These are phyloP conservation scores for Carcina quercana DNA, from an alignment of 2,888 invertebrate species.

Conservation along the genomic window DNA sequence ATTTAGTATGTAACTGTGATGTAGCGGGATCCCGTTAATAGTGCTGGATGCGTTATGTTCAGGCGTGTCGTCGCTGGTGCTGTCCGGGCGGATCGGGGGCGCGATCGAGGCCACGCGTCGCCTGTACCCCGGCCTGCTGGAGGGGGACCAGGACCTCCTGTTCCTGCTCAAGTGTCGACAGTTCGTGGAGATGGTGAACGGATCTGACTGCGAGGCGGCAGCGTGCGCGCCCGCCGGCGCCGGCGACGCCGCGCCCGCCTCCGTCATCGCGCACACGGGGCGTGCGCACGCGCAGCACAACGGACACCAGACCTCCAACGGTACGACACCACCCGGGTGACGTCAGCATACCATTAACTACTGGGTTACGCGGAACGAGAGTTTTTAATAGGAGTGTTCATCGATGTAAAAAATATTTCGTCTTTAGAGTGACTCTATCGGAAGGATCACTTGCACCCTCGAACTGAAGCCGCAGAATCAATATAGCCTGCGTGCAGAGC, in stretches of 20 bases:
- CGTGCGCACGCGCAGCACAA: conserved; percentile 17
- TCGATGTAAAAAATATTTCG: too few relatives aligned
- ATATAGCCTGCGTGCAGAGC: too few relatives aligned
- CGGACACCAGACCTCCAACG: conserved; percentile 22
- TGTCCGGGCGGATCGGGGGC: conserved; percentile 95
- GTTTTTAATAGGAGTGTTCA: too few relatives aligned
- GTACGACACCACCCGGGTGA: too few relatives aligned
- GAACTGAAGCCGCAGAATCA: too few relatives aligned
- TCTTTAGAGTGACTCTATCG: too few relatives aligned
- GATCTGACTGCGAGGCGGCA: conserved; percentile 81
- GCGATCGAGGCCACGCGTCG: conserved; percentile 93
- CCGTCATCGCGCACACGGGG: conserved; percentile 87
- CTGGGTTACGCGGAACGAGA: too few relatives aligned
- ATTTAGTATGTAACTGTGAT: too few relatives aligned
- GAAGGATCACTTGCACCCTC: too few relatives aligned
- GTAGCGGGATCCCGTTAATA: too few relatives aligned
- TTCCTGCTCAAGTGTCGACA: conserved; percentile 98
- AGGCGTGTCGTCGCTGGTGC: conserved; percentile 95
- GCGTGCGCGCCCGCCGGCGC: conserved; percentile 14
- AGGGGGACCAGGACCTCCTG: conserved; percentile 91
- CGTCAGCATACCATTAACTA: too few relatives aligned
- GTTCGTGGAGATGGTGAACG: conserved; percentile 99
- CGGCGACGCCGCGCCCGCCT: conserved; percentile 76
- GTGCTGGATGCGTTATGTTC: too few relatives aligned
- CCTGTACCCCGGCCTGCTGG: conserved; percentile 94